Evolutionary conservation across 2,113 vertebrate genomes (phyloP).

Genomic region (Grammomys surdaster): DNA sequence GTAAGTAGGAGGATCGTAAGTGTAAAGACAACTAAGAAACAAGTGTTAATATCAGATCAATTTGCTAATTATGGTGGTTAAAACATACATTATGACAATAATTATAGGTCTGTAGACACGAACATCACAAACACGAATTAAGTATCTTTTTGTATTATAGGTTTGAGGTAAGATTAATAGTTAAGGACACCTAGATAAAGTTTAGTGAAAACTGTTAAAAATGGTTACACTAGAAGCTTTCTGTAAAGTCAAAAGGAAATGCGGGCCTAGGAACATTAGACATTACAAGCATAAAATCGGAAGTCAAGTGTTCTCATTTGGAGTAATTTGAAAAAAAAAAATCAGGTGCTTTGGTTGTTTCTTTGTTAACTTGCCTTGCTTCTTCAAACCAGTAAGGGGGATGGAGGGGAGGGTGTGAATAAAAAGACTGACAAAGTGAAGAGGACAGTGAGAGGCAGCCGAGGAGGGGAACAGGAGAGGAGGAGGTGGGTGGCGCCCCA

Average conservation of each 20-base stretch:
- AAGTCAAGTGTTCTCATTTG: background rate
- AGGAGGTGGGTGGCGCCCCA: background rate
- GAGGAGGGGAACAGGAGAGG: background rate
- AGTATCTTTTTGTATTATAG: background rate
- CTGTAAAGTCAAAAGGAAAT: background rate
- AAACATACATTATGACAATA: background rate
- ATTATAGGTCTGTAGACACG: slow-evolving; percentile 4
- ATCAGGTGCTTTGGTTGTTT: slow-evolving; percentile 13
- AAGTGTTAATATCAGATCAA: background rate
- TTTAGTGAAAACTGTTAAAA: background rate
- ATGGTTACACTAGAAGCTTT: slow-evolving; percentile 2
- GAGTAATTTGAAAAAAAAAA: background rate
- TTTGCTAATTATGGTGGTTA: background rate
- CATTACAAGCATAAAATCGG: slow-evolving; percentile 17
- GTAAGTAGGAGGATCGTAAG: slow-evolving; percentile 10
- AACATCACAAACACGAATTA: background rate
- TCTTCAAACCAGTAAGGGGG: background rate
- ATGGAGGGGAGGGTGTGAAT: background rate
- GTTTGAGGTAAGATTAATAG: background rate
- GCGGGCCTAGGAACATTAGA: slow-evolving; percentile 7
- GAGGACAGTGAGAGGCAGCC: background rate
- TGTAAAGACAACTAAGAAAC: background rate
- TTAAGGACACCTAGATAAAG: slow-evolving; percentile 43
- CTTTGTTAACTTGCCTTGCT: background rate
- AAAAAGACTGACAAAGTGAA: background rate